Conservation (phyloP, 2,797 vertebrate species). For the Lates japonicus region DNA sequence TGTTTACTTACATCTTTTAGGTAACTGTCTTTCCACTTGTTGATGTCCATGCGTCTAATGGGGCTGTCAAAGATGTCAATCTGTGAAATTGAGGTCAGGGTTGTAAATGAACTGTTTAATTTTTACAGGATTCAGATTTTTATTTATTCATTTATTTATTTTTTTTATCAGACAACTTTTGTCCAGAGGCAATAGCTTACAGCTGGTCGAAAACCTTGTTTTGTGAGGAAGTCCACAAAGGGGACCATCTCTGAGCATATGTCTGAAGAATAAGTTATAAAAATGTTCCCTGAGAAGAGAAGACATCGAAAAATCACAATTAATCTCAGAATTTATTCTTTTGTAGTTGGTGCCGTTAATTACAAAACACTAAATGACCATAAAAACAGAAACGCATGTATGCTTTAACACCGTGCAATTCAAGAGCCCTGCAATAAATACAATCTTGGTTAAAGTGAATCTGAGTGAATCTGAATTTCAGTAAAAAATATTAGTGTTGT, state of each 20-base stretch:
- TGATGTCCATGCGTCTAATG: constrained; percentile 89
- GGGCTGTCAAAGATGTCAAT: constrained; percentile 90
- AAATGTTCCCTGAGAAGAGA: constrained; percentile 88
- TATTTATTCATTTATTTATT: not conserved
- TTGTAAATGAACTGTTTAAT: not conserved
- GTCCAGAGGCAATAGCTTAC: constrained; percentile 57
- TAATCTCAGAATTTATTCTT: not conserved
- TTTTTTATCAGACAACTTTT: not conserved
- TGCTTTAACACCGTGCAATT: too few species aligned
- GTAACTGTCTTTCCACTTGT: constrained; percentile 91
- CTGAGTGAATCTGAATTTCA: not conserved
- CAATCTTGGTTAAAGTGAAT: not conserved
- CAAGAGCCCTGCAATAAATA: not conserved
- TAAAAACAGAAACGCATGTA: not conserved
- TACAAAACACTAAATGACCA: not conserved
- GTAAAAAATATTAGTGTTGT: too few species aligned
- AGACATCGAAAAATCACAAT: constrained; percentile 4
- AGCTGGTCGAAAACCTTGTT: constrained; percentile 90
- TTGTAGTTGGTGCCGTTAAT: not conserved
- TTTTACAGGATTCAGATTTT: not conserved
- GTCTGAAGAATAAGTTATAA: constrained; percentile 93
- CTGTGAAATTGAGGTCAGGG: constrained; percentile 73
- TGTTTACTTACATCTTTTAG: constrained; percentile 89
- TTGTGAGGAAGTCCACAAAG: constrained; percentile 90
- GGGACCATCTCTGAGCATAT: constrained; percentile 87